These are phyloP conservation scores for Loxodonta africana DNA, from an alignment of 2,113 vertebrate genomes.

Conservation along the genomic window DNA sequence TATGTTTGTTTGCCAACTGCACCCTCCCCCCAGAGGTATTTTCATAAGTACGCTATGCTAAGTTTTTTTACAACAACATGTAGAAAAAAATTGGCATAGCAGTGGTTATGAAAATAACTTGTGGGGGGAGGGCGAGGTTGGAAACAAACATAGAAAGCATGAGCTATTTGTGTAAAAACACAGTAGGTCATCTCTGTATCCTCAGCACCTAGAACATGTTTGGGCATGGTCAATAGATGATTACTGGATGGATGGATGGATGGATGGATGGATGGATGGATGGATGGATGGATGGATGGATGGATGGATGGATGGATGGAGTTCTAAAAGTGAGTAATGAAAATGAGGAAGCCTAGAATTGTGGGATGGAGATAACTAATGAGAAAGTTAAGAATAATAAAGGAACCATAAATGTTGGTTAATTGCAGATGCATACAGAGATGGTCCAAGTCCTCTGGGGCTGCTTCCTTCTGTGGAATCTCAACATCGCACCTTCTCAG, in stretches of 20 bases:
- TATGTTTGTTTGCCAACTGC: too few species aligned
- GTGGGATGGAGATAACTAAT: background rate
- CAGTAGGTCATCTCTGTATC: background rate
- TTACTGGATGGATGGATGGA: background rate
- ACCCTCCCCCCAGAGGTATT: too few species aligned
- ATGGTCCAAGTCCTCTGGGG: slow-evolving; percentile 73
- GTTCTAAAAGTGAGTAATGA: background rate
- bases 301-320: too few species aligned
- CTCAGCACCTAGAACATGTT: background rate
- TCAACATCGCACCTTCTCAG: slow-evolving; percentile 33
- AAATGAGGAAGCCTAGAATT: slow-evolving; percentile 11
- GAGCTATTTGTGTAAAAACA: too few species aligned
- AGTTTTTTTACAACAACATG: too few species aligned
- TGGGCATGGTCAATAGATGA: background rate
- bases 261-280: too few species aligned
- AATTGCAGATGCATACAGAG: slow-evolving; percentile 72
- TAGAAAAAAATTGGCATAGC: too few species aligned
- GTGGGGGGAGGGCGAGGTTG: too few species aligned
- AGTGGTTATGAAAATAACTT: too few species aligned
- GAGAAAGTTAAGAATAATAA: background rate
- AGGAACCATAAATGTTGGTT: slow-evolving; percentile 63
- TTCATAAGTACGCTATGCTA: too few species aligned
- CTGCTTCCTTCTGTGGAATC: slow-evolving; percentile 81
- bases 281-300: background rate
- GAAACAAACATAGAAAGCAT: too few species aligned